Base-by-base conservation (phyloP, 2,888 invertebrate genomes). In the Ormyrus pomaceus region DNA sequence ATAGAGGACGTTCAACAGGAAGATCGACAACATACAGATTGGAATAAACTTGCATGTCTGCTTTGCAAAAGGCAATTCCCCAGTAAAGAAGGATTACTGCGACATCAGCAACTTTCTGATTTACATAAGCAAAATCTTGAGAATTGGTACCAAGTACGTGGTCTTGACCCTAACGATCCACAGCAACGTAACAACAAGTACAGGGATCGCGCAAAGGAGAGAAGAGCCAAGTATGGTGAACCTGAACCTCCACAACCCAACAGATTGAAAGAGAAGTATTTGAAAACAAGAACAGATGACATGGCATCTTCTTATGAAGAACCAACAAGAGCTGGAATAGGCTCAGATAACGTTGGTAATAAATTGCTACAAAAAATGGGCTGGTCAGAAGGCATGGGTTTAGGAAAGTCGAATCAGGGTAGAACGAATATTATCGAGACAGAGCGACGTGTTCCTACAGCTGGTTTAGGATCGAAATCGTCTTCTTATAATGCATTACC, bases 341-440 rank as follows among this genome's bases (percentile, higher is more conserved):
- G 96, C 85, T 94, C 96, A 0, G 97, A 96, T 84, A 98, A 98
- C 86, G 96, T 99, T 80, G 99, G 99, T 7, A 99, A 96, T 88
- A 96, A 97, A 88, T 93, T 99, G 90, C 91, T 99, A 83, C 98
- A 99, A 91, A 98, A 98, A 91, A 99, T 99, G 99, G 99, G 99
- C 5, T 99, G 99, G 99, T 96, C 96, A 6, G 98, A 98, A 89
- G 99, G 99, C 0, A 95, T 97, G 92, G 99, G 99, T 0, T 92
- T 99, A 45, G 99, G 99, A 0, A 96, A 96, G 89, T 93, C 94
- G 74, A 97, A 97, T 88, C 99, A 99, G 91, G 99, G 98, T 11
- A 93, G 97, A 86, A 96, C 97, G 46, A 96, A 96, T 74, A 98
- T 98, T 68, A 97, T 99, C 83, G 96, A 98, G 93, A 87, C 90